Conservation (phyloP, 2,888 invertebrate species). For the Stictocephala bisonia region DNA sequence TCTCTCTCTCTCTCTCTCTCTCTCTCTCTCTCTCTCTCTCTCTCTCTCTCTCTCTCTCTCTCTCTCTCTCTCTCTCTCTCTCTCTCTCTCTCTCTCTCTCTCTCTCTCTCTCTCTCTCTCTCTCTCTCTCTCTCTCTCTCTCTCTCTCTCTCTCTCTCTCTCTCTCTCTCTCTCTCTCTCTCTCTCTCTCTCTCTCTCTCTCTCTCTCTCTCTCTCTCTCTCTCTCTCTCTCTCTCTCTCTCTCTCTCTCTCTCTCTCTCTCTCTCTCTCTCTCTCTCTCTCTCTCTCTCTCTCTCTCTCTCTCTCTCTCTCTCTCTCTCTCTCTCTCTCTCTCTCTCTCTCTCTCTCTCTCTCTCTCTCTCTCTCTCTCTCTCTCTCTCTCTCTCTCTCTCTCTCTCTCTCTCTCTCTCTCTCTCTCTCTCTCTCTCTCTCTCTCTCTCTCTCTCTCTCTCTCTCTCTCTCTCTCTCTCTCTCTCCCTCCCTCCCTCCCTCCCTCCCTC, state of each 20-base stretch:
- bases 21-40: constrained; percentile 14
- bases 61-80: constrained; percentile 14
- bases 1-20: constrained; percentile 6
- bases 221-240: constrained; percentile 21
- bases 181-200: constrained; percentile 17
- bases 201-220: constrained; percentile 17
- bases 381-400: constrained; percentile 24
- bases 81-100: constrained; percentile 14
- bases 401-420: constrained; percentile 24
- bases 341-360: constrained; percentile 24
- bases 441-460: constrained; percentile 24
- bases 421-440: constrained; percentile 24
- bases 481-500: constrained; percentile 50
- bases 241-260: constrained; percentile 21
- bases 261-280: constrained; percentile 24
- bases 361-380: constrained; percentile 24
- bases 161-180: constrained; percentile 21
- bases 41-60: constrained; percentile 9
- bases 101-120: constrained; percentile 17
- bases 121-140: constrained; percentile 17
- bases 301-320: constrained; percentile 24
- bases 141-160: constrained; percentile 21
- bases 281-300: constrained; percentile 21
- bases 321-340: constrained; percentile 24
- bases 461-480: constrained; percentile 51